A percentile compares a stretch with the other conserved stretches of the same genome.
Evolutionary conservation across 2,888 invertebrate genomes (phyloP).

Genomic region (Lacanobia oleracea): DNA sequence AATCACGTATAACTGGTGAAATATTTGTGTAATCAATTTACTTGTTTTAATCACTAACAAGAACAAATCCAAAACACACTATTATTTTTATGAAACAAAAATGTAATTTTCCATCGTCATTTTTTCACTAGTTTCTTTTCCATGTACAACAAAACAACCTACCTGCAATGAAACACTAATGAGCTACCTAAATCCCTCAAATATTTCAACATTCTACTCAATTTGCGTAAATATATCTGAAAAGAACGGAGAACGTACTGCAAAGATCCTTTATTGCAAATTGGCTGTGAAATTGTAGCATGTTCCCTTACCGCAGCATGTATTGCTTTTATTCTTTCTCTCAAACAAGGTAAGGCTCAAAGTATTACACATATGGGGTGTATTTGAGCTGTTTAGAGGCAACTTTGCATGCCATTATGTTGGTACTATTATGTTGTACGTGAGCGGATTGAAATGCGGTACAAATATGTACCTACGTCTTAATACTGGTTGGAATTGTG

Average conservation of each 20-base stretch:
- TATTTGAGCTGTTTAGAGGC: constrained; percentile 52
- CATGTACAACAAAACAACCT: constrained; percentile 9
- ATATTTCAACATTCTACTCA: constrained; percentile 59
- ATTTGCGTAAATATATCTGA: constrained; percentile 61
- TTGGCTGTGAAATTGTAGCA: constrained; percentile 67
- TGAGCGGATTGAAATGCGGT: constrained; percentile 35
- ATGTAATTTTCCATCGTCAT: not conserved
- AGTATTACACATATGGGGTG: constrained; percentile 49
- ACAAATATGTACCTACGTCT: constrained; percentile 19
- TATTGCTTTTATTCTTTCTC: constrained; percentile 60
- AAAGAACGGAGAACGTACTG: constrained; percentile 52
- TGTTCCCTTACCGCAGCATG: constrained; percentile 52
- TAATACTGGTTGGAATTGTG: constrained; percentile 28
- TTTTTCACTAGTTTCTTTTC: not conserved
- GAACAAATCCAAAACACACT: too few species aligned
- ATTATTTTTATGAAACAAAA: not conserved
- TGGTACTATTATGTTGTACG: constrained; percentile 43
- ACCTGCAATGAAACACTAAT: constrained; percentile 33
- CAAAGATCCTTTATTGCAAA: constrained; percentile 68
- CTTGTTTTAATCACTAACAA: not conserved
- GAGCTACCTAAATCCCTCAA: constrained; percentile 50
- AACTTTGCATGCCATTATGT: constrained; percentile 57
- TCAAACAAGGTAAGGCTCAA: constrained; percentile 47
- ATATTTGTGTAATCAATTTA: not conserved
- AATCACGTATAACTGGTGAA: too few species aligned